phyloP scores from a whole-genome alignment of 2,797 vertebrate species.

The Antennarius maculatus region DNA sequence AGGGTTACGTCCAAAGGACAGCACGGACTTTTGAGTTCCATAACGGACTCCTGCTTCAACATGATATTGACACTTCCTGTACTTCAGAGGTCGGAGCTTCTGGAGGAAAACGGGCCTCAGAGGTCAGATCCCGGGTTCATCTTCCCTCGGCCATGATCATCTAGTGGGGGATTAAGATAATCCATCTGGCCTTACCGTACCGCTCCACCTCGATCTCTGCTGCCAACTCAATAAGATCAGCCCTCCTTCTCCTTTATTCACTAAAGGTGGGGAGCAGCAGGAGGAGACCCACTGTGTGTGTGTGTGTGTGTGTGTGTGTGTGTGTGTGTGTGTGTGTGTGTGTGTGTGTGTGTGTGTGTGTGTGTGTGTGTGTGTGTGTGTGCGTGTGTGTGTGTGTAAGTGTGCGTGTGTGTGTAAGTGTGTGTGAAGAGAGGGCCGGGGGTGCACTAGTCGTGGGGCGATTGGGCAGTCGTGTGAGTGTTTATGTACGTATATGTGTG shows the following conservation, averaged over 20 bases:
- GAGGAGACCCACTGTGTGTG: constrained; percentile 58
- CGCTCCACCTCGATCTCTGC: constrained; percentile 65
- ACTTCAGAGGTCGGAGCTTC: constrained; percentile 42
- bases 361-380: no score
- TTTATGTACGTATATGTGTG: constrained; percentile 60
- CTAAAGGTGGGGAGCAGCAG: constrained; percentile 69
- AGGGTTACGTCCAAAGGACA: constrained; percentile 48
- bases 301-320: neutral
- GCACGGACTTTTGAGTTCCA: constrained; percentile 29
- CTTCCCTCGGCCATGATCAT: constrained; percentile 70
- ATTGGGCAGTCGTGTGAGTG: constrained; percentile 64
- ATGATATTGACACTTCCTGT: constrained; percentile 22
- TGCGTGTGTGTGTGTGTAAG: no score
- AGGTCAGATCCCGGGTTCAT: constrained; percentile 70
- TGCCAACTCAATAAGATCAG: constrained; percentile 77
- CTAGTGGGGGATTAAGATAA: constrained; percentile 76
- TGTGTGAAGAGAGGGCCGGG: constrained; percentile 45
- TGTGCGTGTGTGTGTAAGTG: constrained; percentile 12
- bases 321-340: no score
- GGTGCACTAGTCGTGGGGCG: constrained; percentile 47
- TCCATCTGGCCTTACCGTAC: constrained; percentile 77
- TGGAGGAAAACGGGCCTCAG: constrained; percentile 34
- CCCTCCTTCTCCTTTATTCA: constrained; percentile 68
- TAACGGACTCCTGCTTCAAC: constrained; percentile 33
- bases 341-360: no score